Evolutionary conservation across 1,140 invertebrate species (phyloP).

Genomic region (Drosophila trapezifrons): DNA sequence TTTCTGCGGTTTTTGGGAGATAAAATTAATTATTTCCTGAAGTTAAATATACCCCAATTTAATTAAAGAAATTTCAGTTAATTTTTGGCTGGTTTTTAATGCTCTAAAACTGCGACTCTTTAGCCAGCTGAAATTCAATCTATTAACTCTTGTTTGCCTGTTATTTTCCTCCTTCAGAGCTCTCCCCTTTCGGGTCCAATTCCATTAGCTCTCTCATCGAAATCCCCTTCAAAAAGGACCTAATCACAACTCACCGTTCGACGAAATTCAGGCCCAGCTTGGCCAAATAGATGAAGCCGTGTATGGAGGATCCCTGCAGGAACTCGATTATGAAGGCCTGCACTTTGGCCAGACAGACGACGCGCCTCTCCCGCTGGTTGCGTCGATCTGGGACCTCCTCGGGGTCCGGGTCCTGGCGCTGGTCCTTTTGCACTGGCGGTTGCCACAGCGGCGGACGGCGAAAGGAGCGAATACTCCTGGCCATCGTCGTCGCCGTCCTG

Average conservation of each 20-base stretch:
- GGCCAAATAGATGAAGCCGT: constrained; percentile 82
- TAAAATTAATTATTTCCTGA: background rate
- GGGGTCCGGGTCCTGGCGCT: background rate
- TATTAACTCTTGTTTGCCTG: background rate
- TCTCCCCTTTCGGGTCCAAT: constrained; percentile 5
- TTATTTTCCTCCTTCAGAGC: background rate
- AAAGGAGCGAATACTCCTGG: constrained; percentile 65
- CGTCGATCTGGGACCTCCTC: constrained; percentile 2
- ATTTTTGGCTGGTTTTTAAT: background rate
- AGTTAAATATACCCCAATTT: background rate
- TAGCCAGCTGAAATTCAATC: no score
- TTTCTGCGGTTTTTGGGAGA: background rate
- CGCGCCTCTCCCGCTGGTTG: background rate
- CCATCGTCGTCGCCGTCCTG: background rate
- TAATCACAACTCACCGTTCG: constrained; percentile 71
- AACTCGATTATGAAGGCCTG: constrained; percentile 80
- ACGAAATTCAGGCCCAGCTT: constrained; percentile 75
- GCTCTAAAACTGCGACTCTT: background rate
- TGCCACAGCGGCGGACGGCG: constrained; percentile 74
- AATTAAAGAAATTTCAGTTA: background rate
- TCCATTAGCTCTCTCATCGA: constrained; percentile 20
- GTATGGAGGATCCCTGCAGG: constrained; percentile 77
- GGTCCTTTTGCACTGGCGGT: constrained; percentile 4
- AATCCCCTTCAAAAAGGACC: background rate
- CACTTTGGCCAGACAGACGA: constrained; percentile 55